Conservation (phyloP, 1,140 invertebrate species). For the Diuraphis noxia region DNA sequence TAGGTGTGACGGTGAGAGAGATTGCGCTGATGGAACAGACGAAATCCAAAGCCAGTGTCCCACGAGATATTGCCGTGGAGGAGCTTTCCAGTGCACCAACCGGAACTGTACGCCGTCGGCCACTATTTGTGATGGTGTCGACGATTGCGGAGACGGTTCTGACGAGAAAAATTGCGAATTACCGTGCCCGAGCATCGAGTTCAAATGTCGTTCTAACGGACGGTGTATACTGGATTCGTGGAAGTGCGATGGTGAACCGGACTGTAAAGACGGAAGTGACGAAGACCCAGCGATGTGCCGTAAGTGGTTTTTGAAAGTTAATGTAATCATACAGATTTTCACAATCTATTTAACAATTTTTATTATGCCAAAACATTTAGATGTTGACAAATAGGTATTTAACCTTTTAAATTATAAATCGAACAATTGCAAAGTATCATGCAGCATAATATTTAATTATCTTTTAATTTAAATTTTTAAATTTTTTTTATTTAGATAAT, state of each 20-base stretch:
- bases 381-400: neutral
- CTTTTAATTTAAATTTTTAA: neutral
- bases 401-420: neutral
- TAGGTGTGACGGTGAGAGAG: conserved; percentile 79
- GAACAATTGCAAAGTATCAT: neutral
- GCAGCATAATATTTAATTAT: neutral
- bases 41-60: conserved; percentile 79
- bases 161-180: conserved; percentile 68
- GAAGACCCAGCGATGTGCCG: conserved; percentile 86
- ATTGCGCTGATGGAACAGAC: conserved; percentile 90
- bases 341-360: neutral
- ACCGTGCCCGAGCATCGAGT: conserved; percentile 88
- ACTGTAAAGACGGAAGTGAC: conserved; percentile 92
- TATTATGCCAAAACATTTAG: too few species aligned
- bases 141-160: conserved; percentile 81
- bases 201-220: conserved; percentile 88
- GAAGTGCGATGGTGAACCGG: conserved; percentile 93
- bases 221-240: conserved; percentile 92
- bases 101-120: conserved; percentile 90
- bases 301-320: conserved; percentile 61
- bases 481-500: conserved; percentile 66
- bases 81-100: conserved; percentile 92
- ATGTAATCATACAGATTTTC: neutral
- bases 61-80: conserved; percentile 75
- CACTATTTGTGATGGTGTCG: conserved; percentile 88